Evolutionary conservation across 2,888 invertebrate genomes (phyloP), one percentile per base, ranked within the genome.

Genomic region (Dasysyrphus tricinctus): DNA sequence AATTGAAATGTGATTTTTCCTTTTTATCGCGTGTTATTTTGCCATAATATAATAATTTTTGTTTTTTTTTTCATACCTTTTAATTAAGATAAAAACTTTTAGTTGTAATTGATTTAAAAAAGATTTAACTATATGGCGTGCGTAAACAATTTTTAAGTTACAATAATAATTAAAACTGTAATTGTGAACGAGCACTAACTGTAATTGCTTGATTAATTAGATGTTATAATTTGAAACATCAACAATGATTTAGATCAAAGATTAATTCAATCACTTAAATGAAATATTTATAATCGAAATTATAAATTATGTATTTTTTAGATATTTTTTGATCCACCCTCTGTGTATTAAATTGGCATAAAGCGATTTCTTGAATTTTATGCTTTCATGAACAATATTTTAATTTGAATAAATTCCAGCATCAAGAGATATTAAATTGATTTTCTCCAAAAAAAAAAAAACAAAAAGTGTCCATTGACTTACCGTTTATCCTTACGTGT

Each of bases 401-500:
- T n/a, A n/a, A n/a, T 47, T 19, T 6, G n/a, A 19, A 37, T 49
- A 44, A 49, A 65, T 63, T 32, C n/a, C 11, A 14, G 4, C 7
- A 19, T 34, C 42, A 11, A 51, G 24, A 24, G 19, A 34, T 11
- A 49, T 19, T 49, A 32, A 44, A 47, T 47, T 65, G 63, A 16
- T 47, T 65, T 47, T 32, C 59, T 63, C 1, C 7, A 29, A 44
- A 7, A n/a, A 6, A 42, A 44, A 8, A 63, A 16, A 32, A 11
- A 11, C 24, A 24, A 24, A 24, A 24, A 24, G 1, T 24, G 24
- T 24, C 24, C 1, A 24, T 56, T 49, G 34, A 91, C 93, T 92
- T 91, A 94, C 94, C 94, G 93, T 92, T 93, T 94, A 92, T 94
- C 94, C 93, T 93, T 93, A 89, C 93, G 93, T 89, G 93, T 91